phyloP scores from a whole-genome alignment of 2,797 vertebrate species.

The Eutrigla gurnardus region DNA sequence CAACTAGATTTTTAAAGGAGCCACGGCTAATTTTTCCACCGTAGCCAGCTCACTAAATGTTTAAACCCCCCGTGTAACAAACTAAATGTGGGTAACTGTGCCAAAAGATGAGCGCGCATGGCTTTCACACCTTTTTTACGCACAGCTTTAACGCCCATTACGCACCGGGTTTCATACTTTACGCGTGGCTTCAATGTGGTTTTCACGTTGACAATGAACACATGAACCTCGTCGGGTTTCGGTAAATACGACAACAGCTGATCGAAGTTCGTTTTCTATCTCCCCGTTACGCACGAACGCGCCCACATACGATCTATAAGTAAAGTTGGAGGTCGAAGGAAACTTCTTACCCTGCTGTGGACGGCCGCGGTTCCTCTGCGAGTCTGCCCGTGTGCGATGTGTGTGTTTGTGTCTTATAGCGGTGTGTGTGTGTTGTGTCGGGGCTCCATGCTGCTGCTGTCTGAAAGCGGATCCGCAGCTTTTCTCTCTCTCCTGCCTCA shows the following conservation, averaged over 20 bases:
- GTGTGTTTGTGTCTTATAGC: conserved; percentile 84
- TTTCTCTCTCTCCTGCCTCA: conserved; percentile 76
- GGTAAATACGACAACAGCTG: not conserved
- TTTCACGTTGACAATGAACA: conserved; percentile 21
- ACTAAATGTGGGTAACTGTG: conserved; percentile 1
- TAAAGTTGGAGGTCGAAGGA: conserved; percentile 46
- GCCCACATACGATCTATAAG: not conserved
- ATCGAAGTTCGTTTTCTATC: not conserved
- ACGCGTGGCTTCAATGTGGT: conserved; percentile 8
- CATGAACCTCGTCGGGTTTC: not conserved
- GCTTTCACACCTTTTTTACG: conserved; percentile 16
- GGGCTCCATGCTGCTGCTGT: conserved; percentile 91
- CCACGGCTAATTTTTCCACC: conserved; percentile 62
- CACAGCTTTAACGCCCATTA: conserved; percentile 42
- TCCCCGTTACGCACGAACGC: conserved; percentile 11
- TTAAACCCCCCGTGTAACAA: not conserved
- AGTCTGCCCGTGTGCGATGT: conserved; percentile 70
- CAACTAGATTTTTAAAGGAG: conserved; percentile 80
- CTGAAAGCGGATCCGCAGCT: conserved; percentile 93
- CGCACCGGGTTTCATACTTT: conserved; percentile 43
- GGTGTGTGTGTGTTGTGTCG: conserved; percentile 86
- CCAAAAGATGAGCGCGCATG: conserved; percentile 10
- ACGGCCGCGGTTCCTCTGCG: conserved; percentile 69
- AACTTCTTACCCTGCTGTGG: conserved; percentile 86
- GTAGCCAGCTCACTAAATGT: not conserved